phyloP scores from a whole-genome alignment of 2,888 invertebrate genomes.

The Euplexia lucipara region DNA sequence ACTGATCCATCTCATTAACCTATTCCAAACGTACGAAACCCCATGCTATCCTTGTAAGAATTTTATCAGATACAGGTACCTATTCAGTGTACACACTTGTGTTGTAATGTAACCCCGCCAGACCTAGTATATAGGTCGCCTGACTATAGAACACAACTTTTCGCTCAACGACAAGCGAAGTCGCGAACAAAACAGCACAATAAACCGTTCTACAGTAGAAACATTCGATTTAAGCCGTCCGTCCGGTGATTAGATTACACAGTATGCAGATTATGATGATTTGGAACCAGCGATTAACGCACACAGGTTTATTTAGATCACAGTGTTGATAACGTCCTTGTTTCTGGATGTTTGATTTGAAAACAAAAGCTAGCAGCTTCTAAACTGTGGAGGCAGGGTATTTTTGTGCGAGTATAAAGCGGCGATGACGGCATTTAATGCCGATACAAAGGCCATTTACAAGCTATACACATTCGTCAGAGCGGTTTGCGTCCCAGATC shows the following conservation, averaged over 20 bases:
- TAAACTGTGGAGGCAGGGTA: neutral
- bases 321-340: slow-evolving; percentile 6
- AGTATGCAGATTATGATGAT: slow-evolving; percentile 12
- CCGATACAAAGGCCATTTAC: neutral
- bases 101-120: slow-evolving; percentile 25
- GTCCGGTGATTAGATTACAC: slow-evolving; percentile 32
- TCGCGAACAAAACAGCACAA: slow-evolving; percentile 38
- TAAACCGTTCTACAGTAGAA: slow-evolving; percentile 32
- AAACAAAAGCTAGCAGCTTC: neutral
- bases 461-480: neutral
- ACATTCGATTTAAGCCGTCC: slow-evolving; percentile 3
- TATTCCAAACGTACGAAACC: neutral
- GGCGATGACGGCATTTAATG: slow-evolving; percentile 1
- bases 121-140: slow-evolving; percentile 42
- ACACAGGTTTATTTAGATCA: slow-evolving; percentile 1
- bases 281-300: slow-evolving; percentile 13
- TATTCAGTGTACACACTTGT: slow-evolving; percentile 2
- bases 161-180: slow-evolving; percentile 30
- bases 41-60: neutral
- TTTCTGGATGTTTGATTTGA: slow-evolving; percentile 2
- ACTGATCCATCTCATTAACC: neutral
- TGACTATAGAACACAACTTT: slow-evolving; percentile 33
- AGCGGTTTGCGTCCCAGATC: neutral
- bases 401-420: slow-evolving; percentile 19
- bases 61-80: neutral